These are phyloP conservation scores for Stegastes partitus DNA, from an alignment of 2,113 vertebrate genomes.

Conservation along the genomic window DNA sequence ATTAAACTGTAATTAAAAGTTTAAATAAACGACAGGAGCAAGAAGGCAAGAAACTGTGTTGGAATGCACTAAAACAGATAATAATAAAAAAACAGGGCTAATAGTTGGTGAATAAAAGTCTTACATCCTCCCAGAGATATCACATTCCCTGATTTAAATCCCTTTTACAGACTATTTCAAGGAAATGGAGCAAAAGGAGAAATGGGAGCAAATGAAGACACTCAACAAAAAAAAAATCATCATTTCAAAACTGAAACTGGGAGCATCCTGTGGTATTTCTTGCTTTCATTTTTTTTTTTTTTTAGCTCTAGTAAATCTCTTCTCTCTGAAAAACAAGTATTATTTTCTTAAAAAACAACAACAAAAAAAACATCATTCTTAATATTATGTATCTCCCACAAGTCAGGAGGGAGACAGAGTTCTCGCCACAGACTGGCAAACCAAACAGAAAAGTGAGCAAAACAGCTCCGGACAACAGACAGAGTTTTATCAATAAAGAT, in stretches of 20 bases:
- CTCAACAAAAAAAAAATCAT: slow-evolving; percentile 23
- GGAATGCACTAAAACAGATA: neutral
- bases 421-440: slow-evolving; percentile 71
- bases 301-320: slow-evolving; percentile 20
- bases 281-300: neutral
- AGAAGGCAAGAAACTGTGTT: too few species aligned
- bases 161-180: neutral
- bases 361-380: slow-evolving; percentile 59
- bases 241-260: slow-evolving; percentile 32
- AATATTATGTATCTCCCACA: slow-evolving; percentile 60
- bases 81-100: neutral
- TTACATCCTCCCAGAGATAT: neutral
- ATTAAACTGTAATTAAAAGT: too few species aligned
- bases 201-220: neutral
- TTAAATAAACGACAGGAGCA: too few species aligned
- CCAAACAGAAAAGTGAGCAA: slow-evolving; percentile 73
- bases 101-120: neutral
- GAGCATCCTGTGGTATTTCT: slow-evolving; percentile 40
- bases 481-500: slow-evolving; percentile 84
- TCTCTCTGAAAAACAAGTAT: slow-evolving; percentile 44
- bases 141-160: neutral
- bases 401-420: slow-evolving; percentile 64
- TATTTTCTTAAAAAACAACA: slow-evolving; percentile 53
- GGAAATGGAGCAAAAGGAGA: neutral
- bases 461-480: slow-evolving; percentile 71